These are phyloP conservation scores for Plemyria rubiginata DNA, from an alignment of 2,888 invertebrate species.

Conservation along the genomic window DNA sequence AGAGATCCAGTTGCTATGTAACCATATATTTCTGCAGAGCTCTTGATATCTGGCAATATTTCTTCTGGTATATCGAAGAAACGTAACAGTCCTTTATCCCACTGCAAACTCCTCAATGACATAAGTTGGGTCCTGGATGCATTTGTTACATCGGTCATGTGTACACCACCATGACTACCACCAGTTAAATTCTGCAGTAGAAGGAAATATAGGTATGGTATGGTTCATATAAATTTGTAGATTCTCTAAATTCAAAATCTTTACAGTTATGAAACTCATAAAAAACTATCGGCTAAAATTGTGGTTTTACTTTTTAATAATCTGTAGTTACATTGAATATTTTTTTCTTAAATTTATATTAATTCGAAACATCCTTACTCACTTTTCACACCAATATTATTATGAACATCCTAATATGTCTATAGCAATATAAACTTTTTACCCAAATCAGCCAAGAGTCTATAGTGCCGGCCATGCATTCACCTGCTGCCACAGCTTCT, in stretches of 20 bases:
- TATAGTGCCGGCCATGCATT: constrained; percentile 94
- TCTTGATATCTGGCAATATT: constrained; percentile 94
- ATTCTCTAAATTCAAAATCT: no score
- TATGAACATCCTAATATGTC: no score
- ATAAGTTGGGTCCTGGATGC: constrained; percentile 98
- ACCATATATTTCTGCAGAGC: constrained; percentile 97
- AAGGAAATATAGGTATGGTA: neutral
- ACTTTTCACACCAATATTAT: no score
- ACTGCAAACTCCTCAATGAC: constrained; percentile 94
- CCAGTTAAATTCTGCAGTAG: constrained; percentile 85
- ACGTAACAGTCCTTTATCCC: constrained; percentile 94
- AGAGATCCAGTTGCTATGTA: constrained; percentile 89
- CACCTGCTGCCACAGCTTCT: constrained; percentile 87
- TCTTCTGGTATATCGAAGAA: constrained; percentile 94
- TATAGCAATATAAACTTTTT: constrained; percentile 38
- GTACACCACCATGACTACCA: constrained; percentile 84
- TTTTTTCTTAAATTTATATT: no score
- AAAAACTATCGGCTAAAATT: no score
- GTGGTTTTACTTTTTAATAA: no score
- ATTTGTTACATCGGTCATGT: constrained; percentile 98
- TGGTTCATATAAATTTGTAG: no score
- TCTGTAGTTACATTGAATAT: no score
- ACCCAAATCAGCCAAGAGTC: constrained; percentile 99
- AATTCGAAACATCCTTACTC: no score
- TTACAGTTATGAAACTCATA: no score